Percentiles rank a stretch among this genome's conserved stretches.
Evolutionary conservation across 1,140 invertebrate species (phyloP).

Genomic region (Heterodera schachtii): DNA sequence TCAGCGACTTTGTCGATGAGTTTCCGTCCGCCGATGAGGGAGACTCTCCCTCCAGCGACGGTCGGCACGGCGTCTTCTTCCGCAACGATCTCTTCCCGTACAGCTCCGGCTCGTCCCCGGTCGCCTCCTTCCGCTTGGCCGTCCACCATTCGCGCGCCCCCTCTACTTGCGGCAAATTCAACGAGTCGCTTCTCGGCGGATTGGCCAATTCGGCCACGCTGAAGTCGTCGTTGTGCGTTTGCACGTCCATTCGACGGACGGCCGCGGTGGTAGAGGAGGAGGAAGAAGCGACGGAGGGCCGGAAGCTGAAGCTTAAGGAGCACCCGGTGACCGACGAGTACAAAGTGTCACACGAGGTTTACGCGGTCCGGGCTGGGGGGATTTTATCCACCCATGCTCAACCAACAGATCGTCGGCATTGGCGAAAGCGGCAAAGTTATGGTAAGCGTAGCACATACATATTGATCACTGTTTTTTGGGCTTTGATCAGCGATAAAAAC

Average conservation of each 20-base stretch:
- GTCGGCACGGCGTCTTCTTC: not conserved
- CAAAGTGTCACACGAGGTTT: conserved; percentile 79
- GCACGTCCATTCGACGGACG: conserved; percentile 22
- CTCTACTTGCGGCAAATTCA: conserved; percentile 27
- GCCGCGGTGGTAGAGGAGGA: not conserved
- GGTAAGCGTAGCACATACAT: not conserved
- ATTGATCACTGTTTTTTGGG: no score
- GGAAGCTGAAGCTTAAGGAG: conserved; percentile 39
- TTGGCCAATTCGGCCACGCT: conserved; percentile 6
- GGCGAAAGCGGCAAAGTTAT: conserved; percentile 92
- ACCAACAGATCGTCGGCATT: conserved; percentile 79
- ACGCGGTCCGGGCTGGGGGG: not conserved
- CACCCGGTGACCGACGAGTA: conserved; percentile 84
- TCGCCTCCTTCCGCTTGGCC: conserved; percentile 24
- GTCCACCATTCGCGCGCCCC: conserved; percentile 25
- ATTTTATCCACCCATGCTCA: conserved; percentile 24
- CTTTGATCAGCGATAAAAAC: no score
- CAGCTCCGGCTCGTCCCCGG: conserved; percentile 17
- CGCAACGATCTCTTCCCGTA: conserved; percentile 16
- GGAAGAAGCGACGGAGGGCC: not conserved
- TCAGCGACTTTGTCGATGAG: conserved; percentile 25
- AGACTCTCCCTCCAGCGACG: conserved; percentile 3
- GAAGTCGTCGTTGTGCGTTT: conserved; percentile 23
- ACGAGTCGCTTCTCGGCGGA: conserved; percentile 22
- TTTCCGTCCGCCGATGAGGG: conserved; percentile 3